Base-by-base conservation (phyloP, 2,797 vertebrate species). In the Myripristis jacobus region DNA sequence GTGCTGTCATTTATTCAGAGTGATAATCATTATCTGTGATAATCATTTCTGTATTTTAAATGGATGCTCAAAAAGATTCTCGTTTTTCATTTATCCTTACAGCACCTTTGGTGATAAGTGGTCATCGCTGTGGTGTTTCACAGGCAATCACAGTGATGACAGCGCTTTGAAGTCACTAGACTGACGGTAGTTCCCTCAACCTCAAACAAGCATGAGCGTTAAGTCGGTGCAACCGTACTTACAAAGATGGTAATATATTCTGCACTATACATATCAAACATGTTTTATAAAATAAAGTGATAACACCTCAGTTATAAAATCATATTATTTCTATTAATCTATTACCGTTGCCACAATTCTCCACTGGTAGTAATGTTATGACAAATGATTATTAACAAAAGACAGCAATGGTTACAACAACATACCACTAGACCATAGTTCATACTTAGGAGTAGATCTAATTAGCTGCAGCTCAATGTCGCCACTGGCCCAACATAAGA, bases 401-500 rank as follows among this genome's bases (percentile, higher is more conserved):
- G 34, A 36, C 34, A 36, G 34, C 34, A 11, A 36, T 11, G 9
- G 34, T 47, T 19, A 81, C 36, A 24, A 70, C 46, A 77, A 57
- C 61, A 70, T 78, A 59, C 56, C 54, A 58, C 22, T 64, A 58
- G 67, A 59, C 53, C 38, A 22, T 25, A 64, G 81, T 80, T 83
- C 73, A 76, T 62, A 56, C 75, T 79, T 55, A 75, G 75, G n/a
- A n/a, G n/a, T n/a, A n/a, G n/a, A 76, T 88, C 79, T 73, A 50
- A 84, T 83, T 81, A 81, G 76, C 70, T 76, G 77, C 76, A 80
- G 68, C 76, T 75, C 59, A 60, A 53, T 83, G 75, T 18, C 82
- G 82, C 79, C 88, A 70, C 50, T 61, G 46, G 7, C 81, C 87
- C 80, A 89, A 82, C 77, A 73, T 78, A 73, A 84, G 74, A 79